Conservation (phyloP, 2,888 invertebrate species). For the Netelia inedita region DNA sequence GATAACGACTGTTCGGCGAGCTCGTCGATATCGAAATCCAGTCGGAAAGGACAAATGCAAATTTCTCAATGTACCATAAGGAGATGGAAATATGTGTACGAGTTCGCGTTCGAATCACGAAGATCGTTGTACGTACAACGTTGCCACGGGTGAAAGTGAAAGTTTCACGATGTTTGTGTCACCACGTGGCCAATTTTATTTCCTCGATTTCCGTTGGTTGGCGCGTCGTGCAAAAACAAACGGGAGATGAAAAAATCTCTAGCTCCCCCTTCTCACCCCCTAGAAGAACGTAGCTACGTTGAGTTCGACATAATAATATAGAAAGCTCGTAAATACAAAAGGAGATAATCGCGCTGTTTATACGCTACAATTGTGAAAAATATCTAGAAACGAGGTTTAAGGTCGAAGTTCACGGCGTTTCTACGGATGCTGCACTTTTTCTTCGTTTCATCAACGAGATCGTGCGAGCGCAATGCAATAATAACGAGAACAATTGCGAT, state of each 20-base stretch:
- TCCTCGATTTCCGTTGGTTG: slow-evolving; percentile 38
- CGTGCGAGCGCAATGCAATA: not conserved
- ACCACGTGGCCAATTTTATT: slow-evolving; percentile 21
- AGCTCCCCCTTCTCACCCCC: not conserved
- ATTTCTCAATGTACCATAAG: slow-evolving; percentile 9
- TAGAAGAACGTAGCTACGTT: slow-evolving; percentile 18
- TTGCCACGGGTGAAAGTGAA: slow-evolving; percentile 55
- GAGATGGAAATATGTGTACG: slow-evolving; percentile 30
- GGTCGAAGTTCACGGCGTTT: not conserved
- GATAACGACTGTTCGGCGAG: slow-evolving; percentile 4
- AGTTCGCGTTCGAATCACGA: slow-evolving; percentile 48
- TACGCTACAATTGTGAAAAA: not conserved
- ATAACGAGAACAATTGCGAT: not conserved
- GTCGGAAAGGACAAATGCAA: slow-evolving; percentile 9
- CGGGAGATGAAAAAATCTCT: slow-evolving; percentile 43
- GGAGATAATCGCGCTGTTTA: slow-evolving; percentile 3
- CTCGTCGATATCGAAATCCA: not conserved
- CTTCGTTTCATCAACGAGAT: not conserved
- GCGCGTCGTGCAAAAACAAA: not conserved
- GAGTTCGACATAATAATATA: slow-evolving; percentile 45
- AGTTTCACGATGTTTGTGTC: slow-evolving; percentile 41
- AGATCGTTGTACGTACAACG: slow-evolving; percentile 46
- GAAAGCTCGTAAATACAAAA: slow-evolving; percentile 58
- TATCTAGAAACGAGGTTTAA: not conserved
- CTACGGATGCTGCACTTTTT: not conserved